Conservation (phyloP, 2,113 vertebrate genomes). For the Tetraodon nigroviridis region DNA sequence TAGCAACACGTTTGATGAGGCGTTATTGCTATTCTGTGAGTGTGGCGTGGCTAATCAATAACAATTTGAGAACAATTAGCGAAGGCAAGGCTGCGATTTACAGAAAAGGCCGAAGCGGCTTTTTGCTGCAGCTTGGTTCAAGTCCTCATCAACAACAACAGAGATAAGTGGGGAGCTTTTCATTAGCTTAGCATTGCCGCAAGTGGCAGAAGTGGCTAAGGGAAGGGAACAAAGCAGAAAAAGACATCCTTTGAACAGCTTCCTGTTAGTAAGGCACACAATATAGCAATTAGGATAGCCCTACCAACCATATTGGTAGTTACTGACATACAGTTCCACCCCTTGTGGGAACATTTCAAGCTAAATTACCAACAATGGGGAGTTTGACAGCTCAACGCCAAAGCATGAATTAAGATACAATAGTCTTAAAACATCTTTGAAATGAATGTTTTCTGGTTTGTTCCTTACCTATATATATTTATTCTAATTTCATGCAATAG, state of each 20-base stretch:
- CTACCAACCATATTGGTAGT: not conserved
- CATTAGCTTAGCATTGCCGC: slow-evolving; percentile 6
- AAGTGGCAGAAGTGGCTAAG: not conserved
- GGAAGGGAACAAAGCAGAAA: not conserved
- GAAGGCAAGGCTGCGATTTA: too few relatives aligned
- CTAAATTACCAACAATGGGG: slow-evolving; percentile 42
- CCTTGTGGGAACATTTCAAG: slow-evolving; percentile 16
- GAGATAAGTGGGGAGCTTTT: slow-evolving; percentile 1
- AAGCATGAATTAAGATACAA: not conserved
- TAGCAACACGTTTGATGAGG: too few relatives aligned
- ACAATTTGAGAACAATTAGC: not conserved
- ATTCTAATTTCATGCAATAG: not conserved
- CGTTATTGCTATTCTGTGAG: not conserved
- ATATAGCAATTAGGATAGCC: not conserved
- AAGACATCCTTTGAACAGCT: not conserved
- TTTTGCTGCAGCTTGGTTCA: not conserved
- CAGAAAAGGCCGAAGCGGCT: too few relatives aligned
- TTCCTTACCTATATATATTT: too few relatives aligned
- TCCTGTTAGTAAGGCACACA: slow-evolving; percentile 1
- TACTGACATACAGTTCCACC: slow-evolving; percentile 31
- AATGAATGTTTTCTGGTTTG: too few relatives aligned
- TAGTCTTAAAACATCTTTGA: too few relatives aligned
- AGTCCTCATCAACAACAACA: slow-evolving; percentile 10
- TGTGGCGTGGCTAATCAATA: slow-evolving; percentile 5
- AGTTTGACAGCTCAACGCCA: slow-evolving; percentile 33